Base-by-base conservation (phyloP, 1,140 invertebrate genomes). In the Contarinia nasturtii region DNA sequence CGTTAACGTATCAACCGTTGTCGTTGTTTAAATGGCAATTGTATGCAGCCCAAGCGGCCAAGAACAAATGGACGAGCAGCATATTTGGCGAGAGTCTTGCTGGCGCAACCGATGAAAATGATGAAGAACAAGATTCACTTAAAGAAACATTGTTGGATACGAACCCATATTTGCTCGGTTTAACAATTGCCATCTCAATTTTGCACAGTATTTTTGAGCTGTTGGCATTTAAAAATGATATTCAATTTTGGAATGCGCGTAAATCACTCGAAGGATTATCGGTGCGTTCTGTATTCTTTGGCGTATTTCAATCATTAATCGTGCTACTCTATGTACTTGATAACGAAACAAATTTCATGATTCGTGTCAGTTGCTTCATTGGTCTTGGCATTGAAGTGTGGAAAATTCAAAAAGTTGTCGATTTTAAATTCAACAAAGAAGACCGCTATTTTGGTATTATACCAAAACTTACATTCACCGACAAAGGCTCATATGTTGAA, bases 181-280 rank as follows among this genome's bases (percentile, higher is more conserved):
- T 97, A 36, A 99, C 96, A 12, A 78, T 98, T 47, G 70, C 80
- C 48, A 82, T 99, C 1, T 98, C 95, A 3, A 75, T 98, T 33
- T 69, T 98, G 2, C 96, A 99, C 67, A 96, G 87, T 53, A 77
- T 98, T 42, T 98, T 99, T 71, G 96, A 99, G 65, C 79, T 99
- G 55, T 70, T 99, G 27, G 95, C 96, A 45, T 99, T 99, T 65
- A 99, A 99, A 72, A 99, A 99, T 73, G 93, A 99, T 68, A 98
- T 99, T 58, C 95, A 99, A 68, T 99, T 99, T 62, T 99, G 96
- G 96, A 92, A 93, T 51, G 94, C 95, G 57, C 74, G 94, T 34
- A 90, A 97, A 63, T 93, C 90, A 5, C 68, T 98, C 22, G 95
- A 98, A 71, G 95, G 95, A 40, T 68, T 99, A 7, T 98, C 93